Base-by-base conservation (phyloP, 1,140 invertebrate genomes). In the Zaprionus vittiger region DNA sequence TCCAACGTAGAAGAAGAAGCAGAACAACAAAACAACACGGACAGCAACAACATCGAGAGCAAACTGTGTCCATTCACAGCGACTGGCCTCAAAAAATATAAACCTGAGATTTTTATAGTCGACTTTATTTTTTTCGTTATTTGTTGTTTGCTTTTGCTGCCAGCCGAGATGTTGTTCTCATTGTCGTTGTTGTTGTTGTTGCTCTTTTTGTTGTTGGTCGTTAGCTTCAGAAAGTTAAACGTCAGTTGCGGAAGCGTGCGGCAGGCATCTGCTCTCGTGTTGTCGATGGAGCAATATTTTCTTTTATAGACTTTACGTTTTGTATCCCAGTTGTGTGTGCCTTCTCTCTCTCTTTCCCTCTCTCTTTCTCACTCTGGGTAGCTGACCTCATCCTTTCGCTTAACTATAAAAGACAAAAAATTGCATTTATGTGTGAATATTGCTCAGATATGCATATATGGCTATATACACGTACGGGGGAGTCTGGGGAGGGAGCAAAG, bases 91-190 rank as follows among this genome's bases (percentile, higher is more conserved):
- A 76, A 81, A 82, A 77, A 73, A 84, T 81, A 79, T 85, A 85
- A 85, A 85, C 82, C 82, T 85, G 82, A 81, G 82, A 85, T 85
- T 85, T 83, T 85, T 85, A 81, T 85, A 73, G 79, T 71, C 64
- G 71, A 81, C 75, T 85, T 85, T 85, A 78, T 81, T 81, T 81
- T 81, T 76, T 62, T 75, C 34, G 52, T 81, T 65, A 71, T 80
- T 70, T 67, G 69, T 77, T 74, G 37, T 62, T 73, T 26, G n/a
- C 11, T 41, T 26, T 31, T 15, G 26, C 31, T 37, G 49, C 26
- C 28, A 55, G 49, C 7, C n/a, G 47, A 52, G 47, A 14, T 71
- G 68, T 34, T 70, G 34, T 41, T 62, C 22, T 41, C 34, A 20
- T 17, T 54, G 47, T 55, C 9, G 31, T 28, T 28, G 12, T 31